Base-by-base conservation (phyloP, 2,113 vertebrate species). In the Zosterops borbonicus region DNA sequence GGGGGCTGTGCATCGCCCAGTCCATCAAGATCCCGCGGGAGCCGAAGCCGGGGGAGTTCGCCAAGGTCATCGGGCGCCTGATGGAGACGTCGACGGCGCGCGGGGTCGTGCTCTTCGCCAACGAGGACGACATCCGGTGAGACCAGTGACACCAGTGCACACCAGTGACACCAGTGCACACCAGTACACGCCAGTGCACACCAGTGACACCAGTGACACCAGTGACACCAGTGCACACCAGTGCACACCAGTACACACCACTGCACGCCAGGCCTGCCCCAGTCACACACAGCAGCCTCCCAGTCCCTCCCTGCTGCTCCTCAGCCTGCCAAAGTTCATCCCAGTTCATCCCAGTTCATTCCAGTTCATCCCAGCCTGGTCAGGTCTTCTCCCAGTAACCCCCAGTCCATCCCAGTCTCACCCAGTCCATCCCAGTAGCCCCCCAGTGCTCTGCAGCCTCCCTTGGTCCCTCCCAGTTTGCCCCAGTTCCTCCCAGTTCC, bases 11-110 rank as follows among this genome's bases (percentile, higher is more conserved):
- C 92, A 91, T 94, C 11, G 92, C 92, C 11, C 89, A 91, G 46
- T 94, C 92, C 79, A 91, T 91, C 74, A 91, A 91, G 92, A 91
- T 91, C 89, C 92, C 92, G 6, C 92, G 92, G 58, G 93, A 94
- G 80, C 93, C 93, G 0, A 87, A 87, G 1, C 85, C 93, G 3
- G 93, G 93, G 0, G 93, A 92, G 58, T 94, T 92, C 16, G 3
- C 58, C 31, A 89, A 85, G 12, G 64, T 94, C 4, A 67, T 94
- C 6, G 13, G 14, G 46, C 81, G 93, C 21, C 89, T 92, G 1
- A 85, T 92, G 93, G 93, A 92, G 80, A 94, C 93, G 0, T 67
- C 93, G 2, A 85, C 80, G 0, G 93, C 93, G 17, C 84, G 93
- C 0, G 93, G 89, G 5, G 84, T 92, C 1, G 85, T 94, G 4